phyloP scores from a whole-genome alignment of 2,113 vertebrate genomes.

The Recurvirostra avosetta region DNA sequence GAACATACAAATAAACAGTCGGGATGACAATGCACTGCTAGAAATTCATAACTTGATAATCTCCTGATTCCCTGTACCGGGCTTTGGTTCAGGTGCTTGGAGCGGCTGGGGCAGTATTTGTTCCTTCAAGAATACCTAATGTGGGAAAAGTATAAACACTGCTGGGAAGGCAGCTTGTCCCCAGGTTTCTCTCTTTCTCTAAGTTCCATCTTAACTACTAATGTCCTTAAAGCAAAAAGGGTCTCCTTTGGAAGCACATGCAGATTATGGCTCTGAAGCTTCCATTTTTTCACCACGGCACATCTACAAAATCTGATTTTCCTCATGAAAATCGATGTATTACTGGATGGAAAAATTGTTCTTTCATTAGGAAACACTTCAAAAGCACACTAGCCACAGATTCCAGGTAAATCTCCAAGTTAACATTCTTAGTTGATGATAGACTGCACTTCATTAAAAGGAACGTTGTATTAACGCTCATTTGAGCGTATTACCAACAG shows the following conservation, averaged over 20 bases:
- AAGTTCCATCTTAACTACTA: neutral
- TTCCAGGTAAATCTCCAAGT: neutral
- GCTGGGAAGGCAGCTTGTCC: neutral
- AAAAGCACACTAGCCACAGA: accelerated
- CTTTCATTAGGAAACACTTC: neutral
- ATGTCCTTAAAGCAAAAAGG: neutral
- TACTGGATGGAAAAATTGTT: neutral
- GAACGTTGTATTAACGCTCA: neutral
- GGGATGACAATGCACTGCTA: neutral
- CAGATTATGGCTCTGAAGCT: neutral
- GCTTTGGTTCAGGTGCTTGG: neutral
- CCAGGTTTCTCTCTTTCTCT: neutral
- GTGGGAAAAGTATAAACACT: neutral
- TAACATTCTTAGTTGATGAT: neutral
- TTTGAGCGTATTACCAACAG: neutral
- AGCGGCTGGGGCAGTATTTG: neutral
- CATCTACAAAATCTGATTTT: neutral
- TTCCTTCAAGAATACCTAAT: neutral
- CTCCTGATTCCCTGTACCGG: neutral
- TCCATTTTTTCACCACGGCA: neutral
- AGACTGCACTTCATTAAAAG: neutral
- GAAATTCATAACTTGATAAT: neutral
- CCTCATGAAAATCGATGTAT: neutral
- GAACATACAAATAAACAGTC: neutral
- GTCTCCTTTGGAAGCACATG: neutral